These are phyloP conservation scores for Ophioderma brevispina DNA, from an alignment of 35 echinoderm and acorn worm genomes.

Conservation along the genomic window DNA sequence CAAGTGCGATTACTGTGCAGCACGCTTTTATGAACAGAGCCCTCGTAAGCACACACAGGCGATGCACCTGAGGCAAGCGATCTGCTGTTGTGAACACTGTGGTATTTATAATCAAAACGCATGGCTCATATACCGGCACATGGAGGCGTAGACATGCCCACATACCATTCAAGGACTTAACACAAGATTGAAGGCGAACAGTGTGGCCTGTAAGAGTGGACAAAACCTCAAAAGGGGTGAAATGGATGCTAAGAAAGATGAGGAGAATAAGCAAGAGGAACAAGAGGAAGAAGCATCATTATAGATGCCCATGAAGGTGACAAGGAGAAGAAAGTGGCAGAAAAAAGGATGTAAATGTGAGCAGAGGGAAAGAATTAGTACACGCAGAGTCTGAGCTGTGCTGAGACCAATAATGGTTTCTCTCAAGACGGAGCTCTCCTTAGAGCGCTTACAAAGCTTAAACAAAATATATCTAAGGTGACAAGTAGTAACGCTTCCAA, in stretches of 20 bases:
- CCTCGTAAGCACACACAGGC: background rate
- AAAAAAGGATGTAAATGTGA: background rate
- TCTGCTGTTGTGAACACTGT: slow-evolving; percentile 1
- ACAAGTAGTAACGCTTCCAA: background rate
- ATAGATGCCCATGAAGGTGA: too few relatives aligned
- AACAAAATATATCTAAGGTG: background rate
- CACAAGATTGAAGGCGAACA: too few relatives aligned
- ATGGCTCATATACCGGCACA: background rate
- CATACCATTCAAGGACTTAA: background rate
- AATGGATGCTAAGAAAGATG: too few relatives aligned
- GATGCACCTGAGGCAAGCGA: background rate
- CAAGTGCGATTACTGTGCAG: background rate
- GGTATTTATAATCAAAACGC: background rate
- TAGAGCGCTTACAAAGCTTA: background rate
- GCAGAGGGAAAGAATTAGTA: background rate
- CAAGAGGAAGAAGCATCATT: too few relatives aligned
- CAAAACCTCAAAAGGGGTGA: too few relatives aligned
- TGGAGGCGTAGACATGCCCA: background rate
- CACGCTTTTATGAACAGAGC: background rate
- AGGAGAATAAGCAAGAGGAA: too few relatives aligned
- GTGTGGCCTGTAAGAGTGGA: too few relatives aligned
- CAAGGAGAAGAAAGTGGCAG: background rate
- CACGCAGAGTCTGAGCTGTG: background rate
- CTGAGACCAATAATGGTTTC: background rate
- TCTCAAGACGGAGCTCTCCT: background rate